Conservation (phyloP, 53 echinoderm and acorn worm genomes). For the Stichopus horrens region DNA sequence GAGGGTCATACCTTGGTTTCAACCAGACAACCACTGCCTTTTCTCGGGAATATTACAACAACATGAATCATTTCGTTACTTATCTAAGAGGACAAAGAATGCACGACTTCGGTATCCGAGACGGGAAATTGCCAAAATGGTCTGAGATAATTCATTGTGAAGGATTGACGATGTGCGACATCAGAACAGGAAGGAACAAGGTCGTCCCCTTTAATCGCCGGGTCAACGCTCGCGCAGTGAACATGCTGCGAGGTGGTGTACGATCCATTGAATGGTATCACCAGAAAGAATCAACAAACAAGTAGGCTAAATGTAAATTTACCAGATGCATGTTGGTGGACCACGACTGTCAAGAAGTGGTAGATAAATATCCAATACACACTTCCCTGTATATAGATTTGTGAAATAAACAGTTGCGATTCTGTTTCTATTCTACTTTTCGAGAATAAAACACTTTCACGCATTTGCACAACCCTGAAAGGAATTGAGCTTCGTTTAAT, state of each 20-base stretch:
- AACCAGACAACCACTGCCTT: too few species aligned
- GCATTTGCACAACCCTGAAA: too few species aligned
- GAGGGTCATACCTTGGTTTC: not conserved
- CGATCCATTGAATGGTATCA: slow-evolving; percentile 34
- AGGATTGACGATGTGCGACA: slow-evolving; percentile 64
- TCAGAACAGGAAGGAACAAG: slow-evolving; percentile 55
- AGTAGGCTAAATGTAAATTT: too few species aligned
- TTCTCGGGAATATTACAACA: slow-evolving; percentile 52
- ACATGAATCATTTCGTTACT: slow-evolving; percentile 58
- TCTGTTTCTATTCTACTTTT: too few species aligned
- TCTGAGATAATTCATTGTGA: slow-evolving; percentile 51
- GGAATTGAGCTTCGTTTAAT: too few species aligned
- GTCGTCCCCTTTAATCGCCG: slow-evolving; percentile 58
- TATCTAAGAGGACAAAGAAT: slow-evolving; percentile 62
- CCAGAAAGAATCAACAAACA: not conserved
- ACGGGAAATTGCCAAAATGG: slow-evolving; percentile 44
- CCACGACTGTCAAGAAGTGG: too few species aligned
- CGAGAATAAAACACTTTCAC: too few species aligned
- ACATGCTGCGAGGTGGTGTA: slow-evolving; percentile 23
- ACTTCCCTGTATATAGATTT: too few species aligned
- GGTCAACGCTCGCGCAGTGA: slow-evolving; percentile 19
- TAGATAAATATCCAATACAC: too few species aligned
- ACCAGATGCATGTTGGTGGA: too few species aligned
- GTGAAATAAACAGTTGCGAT: too few species aligned
- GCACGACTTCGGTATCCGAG: not conserved